phyloP scores from a whole-genome alignment of 2,888 invertebrate species.

The Archips xylosteana region DNA sequence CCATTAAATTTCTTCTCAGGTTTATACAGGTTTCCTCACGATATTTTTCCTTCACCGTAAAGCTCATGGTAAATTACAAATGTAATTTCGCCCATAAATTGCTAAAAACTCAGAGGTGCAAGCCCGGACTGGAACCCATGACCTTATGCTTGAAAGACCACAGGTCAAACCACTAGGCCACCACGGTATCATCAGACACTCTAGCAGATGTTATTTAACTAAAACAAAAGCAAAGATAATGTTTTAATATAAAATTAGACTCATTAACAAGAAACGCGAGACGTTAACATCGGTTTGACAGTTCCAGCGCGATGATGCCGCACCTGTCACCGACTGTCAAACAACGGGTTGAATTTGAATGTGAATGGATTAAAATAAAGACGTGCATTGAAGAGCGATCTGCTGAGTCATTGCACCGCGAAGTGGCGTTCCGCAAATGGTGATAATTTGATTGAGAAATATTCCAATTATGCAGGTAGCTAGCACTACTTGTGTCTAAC shows the following conservation, averaged over 20 bases:
- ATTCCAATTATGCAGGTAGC: neutral
- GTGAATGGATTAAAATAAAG: conserved; percentile 77
- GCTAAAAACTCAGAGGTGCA: no score
- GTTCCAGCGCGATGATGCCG: conserved; percentile 45
- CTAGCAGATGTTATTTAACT: conserved; percentile 20
- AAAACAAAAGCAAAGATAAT: conserved; percentile 13
- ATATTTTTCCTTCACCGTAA: no score
- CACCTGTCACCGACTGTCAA: conserved; percentile 77
- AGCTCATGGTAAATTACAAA: no score
- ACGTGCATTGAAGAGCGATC: conserved; percentile 67
- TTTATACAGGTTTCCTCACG: no score
- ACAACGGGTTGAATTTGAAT: conserved; percentile 56
- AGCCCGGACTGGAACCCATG: no score
- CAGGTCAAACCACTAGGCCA: no score
- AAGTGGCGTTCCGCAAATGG: conserved; percentile 29
- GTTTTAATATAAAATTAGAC: conserved; percentile 41
- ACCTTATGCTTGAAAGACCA: no score
- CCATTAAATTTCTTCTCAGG: no score
- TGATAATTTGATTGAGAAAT: conserved; percentile 7
- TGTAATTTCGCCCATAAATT: no score
- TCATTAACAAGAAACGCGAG: conserved; percentile 38
- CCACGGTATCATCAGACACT: neutral
- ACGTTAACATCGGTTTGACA: conserved; percentile 39
- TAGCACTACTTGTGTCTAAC: neutral
- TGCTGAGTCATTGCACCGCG: conserved; percentile 63